phyloP scores from a whole-genome alignment of 2,797 vertebrate genomes.

The Dicrostonyx torquatus region DNA sequence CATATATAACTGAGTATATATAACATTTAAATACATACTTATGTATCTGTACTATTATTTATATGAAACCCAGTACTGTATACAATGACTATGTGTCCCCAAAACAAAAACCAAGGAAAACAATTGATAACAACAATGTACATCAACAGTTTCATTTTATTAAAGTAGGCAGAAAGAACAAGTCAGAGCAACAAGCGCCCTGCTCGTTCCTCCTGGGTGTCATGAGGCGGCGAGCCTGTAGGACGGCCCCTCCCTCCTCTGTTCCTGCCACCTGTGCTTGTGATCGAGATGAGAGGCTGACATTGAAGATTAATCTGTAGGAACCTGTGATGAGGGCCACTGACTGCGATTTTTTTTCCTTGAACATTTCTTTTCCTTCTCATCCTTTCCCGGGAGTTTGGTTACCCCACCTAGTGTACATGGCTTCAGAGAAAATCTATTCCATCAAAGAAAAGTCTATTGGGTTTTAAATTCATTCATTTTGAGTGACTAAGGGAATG shows the following conservation, averaged over 20 bases:
- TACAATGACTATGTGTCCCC: not conserved
- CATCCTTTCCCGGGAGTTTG: not conserved
- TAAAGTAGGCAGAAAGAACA: not conserved
- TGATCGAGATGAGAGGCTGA: not conserved
- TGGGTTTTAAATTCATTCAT: not conserved
- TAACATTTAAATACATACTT: not conserved
- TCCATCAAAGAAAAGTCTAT: not conserved
- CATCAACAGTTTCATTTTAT: not conserved
- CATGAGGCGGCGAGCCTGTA: no score
- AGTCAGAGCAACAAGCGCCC: not conserved
- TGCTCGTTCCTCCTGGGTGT: not conserved
- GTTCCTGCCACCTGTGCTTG: not conserved
- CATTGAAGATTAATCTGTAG: not conserved
- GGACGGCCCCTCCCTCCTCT: not conserved
- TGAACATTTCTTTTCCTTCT: not conserved
- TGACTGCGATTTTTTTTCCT: not conserved
- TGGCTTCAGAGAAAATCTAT: not conserved
- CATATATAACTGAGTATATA: not conserved
- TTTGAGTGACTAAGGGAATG: not conserved
- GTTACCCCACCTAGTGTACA: not conserved
- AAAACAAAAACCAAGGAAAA: not conserved
- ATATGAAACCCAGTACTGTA: not conserved
- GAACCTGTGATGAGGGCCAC: not conserved
- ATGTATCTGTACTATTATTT: not conserved
- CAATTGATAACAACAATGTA: not conserved